Percentiles rank a stretch among this genome's conserved stretches.
phyloP scores from a whole-genome alignment of 2,113 vertebrate species.

The Lophotis ruficrista region DNA sequence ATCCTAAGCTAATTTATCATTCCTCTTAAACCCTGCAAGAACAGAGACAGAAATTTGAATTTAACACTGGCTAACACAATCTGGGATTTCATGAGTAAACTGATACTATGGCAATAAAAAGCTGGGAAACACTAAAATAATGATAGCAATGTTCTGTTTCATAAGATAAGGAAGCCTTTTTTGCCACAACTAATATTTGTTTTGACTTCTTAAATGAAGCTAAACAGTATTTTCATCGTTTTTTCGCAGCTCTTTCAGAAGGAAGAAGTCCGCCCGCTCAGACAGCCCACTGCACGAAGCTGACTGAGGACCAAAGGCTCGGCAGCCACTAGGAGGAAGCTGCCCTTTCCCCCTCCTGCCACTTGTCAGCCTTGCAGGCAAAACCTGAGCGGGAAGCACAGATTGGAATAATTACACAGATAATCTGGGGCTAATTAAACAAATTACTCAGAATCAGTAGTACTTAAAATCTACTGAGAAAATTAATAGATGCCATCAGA shows the following conservation, averaged over 20 bases:
- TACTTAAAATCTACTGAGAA: conserved; percentile 68
- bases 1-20: not conserved
- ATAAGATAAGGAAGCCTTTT: not conserved
- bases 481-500: conserved; percentile 74
- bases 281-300: not conserved
- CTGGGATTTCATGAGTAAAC: not conserved
- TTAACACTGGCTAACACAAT: not conserved
- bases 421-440: conserved; percentile 74
- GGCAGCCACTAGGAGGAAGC: conserved; percentile 57
- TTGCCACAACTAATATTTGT: not conserved
- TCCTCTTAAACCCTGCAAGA: not conserved
- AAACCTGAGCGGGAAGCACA: conserved; percentile 64
- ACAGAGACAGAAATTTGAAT: not conserved
- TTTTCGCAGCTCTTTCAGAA: not conserved
- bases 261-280: not conserved
- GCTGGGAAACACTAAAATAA: not conserved
- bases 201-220: not conserved
- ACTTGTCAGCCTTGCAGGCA: conserved; percentile 68
- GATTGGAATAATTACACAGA: conserved; percentile 80
- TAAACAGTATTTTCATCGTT: not conserved
- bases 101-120: not conserved
- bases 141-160: not conserved
- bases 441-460: conserved; percentile 71
- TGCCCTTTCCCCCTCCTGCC: conserved; percentile 62
- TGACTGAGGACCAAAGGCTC: not conserved